Evolutionary conservation across 2,797 vertebrate species (phyloP).

Genomic region (Scomberomorus guttatus): DNA sequence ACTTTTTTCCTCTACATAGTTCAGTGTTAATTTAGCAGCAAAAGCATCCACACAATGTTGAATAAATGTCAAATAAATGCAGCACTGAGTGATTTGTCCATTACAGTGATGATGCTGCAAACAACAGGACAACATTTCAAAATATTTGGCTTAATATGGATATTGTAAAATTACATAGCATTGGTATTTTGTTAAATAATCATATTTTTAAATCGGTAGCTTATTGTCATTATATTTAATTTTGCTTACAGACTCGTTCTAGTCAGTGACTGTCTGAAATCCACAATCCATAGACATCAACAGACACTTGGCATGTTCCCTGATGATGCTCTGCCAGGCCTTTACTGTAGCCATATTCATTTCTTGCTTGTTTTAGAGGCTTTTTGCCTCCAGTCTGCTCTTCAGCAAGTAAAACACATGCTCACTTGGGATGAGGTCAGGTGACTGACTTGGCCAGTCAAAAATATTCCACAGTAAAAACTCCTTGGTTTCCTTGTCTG

Average conservation of each 20-base stretch:
- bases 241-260: conserved; percentile 38
- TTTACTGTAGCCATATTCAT: conserved; percentile 62
- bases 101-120: conserved; percentile 6
- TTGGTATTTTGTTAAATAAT: conserved; percentile 7
- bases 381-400: conserved; percentile 69
- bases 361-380: conserved; percentile 67
- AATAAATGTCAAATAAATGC: conserved; percentile 29
- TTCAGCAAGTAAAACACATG: conserved; percentile 68
- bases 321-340: conserved; percentile 66
- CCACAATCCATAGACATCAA: conserved; percentile 48
- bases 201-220: conserved; percentile 20
- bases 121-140: not conserved
- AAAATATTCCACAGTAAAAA: conserved; percentile 24
- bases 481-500: not conserved
- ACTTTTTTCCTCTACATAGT: not conserved
- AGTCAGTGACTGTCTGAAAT: conserved; percentile 46
- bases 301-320: conserved; percentile 68
- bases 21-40: conserved; percentile 23
- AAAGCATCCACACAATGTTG: not conserved
- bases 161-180: not conserved
- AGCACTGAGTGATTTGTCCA: conserved; percentile 20
- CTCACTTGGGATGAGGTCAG: conserved; percentile 66
- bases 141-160: conserved; percentile 6
- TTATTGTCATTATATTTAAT: conserved; percentile 14
- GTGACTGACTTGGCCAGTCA: conserved; percentile 58